phyloP scores from a whole-genome alignment of 2,113 vertebrate species.

The Aramus guarauna region DNA sequence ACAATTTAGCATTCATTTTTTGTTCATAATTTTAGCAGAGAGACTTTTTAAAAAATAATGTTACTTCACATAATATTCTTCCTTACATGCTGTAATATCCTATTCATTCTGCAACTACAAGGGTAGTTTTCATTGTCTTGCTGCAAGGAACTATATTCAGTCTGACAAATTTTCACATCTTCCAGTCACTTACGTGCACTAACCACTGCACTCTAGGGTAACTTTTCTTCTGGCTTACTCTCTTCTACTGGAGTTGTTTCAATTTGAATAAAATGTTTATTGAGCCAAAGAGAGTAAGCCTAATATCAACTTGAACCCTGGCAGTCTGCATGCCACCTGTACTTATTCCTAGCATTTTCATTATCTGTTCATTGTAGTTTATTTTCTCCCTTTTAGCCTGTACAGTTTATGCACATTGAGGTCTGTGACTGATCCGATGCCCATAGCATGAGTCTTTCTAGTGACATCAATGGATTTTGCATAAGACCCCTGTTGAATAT shows the following conservation, averaged over 20 bases:
- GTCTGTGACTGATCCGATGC: background rate
- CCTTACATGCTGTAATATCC: constrained; percentile 11
- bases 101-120: constrained; percentile 25
- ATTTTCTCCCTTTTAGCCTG: background rate
- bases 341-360: background rate
- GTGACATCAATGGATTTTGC: background rate
- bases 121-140: background rate
- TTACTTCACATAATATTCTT: constrained; percentile 29
- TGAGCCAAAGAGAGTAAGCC: background rate
- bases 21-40: constrained; percentile 13
- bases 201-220: background rate
- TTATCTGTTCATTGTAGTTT: background rate
- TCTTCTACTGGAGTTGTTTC: background rate
- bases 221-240: background rate
- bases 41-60: constrained; percentile 43
- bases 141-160: background rate
- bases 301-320: background rate
- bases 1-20: constrained; percentile 32
- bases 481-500: background rate
- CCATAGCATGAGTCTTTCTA: background rate
- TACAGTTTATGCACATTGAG: background rate
- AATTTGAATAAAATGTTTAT: background rate
- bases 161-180: constrained; percentile 12
- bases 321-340: background rate
- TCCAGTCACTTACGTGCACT: background rate